Conservation (phyloP, 2,113 vertebrate genomes). For the Plecotus auritus region DNA sequence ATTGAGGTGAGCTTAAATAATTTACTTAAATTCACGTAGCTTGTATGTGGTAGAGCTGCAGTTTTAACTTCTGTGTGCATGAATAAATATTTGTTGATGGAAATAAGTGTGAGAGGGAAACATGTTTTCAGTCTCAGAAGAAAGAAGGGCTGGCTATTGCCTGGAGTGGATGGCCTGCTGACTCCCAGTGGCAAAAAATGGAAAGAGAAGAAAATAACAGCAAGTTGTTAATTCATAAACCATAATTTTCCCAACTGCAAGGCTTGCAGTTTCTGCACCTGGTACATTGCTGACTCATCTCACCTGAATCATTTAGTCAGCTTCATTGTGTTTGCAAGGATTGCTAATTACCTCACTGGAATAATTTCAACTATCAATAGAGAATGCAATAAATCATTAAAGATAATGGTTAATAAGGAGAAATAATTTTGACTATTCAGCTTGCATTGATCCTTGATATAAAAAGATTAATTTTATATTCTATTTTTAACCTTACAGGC, state of each 20-base stretch:
- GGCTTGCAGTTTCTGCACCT: constrained; percentile 75
- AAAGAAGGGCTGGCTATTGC: constrained; percentile 34
- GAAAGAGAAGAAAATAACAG: constrained; percentile 74
- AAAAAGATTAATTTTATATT: constrained; percentile 65
- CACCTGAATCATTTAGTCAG: constrained; percentile 73
- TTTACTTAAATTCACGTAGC: background rate
- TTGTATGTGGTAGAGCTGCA: background rate
- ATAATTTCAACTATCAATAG: constrained; percentile 61
- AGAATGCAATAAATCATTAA: constrained; percentile 69
- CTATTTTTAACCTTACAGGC: constrained; percentile 52
- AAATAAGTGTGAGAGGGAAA: background rate
- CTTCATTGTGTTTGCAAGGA: constrained; percentile 65
- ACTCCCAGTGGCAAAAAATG: constrained; percentile 37
- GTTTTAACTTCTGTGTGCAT: background rate
- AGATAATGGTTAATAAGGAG: constrained; percentile 63
- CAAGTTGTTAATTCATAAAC: constrained; percentile 75
- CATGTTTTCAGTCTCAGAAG: constrained; percentile 4
- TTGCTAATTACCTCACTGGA: constrained; percentile 61
- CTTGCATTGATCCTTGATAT: constrained; percentile 57
- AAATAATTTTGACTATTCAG: constrained; percentile 67
- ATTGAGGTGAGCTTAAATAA: background rate
- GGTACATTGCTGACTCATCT: constrained; percentile 73
- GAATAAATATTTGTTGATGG: background rate
- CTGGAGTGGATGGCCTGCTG: constrained; percentile 51
- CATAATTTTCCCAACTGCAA: constrained; percentile 76